phyloP scores from a whole-genome alignment of 92 coral and sea anemone species.

The Palythoa heliodiscus region DNA sequence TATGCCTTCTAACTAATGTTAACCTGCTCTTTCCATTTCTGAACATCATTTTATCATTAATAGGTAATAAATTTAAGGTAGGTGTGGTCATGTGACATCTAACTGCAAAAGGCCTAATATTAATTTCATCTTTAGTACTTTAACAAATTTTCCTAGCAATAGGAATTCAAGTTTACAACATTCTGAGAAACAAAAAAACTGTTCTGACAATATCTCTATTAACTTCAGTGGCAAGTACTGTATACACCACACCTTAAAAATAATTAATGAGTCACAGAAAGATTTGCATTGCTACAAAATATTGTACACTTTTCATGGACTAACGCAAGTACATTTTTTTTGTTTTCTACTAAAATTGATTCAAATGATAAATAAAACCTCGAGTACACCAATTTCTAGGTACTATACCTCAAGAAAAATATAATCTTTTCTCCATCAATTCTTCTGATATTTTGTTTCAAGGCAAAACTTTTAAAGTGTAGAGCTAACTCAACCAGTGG shows the following conservation, averaged over 20 bases:
- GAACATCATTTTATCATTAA: too few species aligned
- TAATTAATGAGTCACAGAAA: background rate
- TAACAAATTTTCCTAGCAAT: too few species aligned
- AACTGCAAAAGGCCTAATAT: too few species aligned
- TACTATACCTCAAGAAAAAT: slow-evolving; percentile 14
- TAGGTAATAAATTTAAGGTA: too few species aligned
- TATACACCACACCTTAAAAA: background rate
- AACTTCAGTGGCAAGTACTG: background rate
- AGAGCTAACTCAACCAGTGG: background rate
- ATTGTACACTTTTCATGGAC: background rate
- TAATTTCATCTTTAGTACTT: too few species aligned
- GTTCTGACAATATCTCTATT: background rate
- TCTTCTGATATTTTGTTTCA: slow-evolving; percentile 7
- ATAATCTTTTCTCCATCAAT: background rate
- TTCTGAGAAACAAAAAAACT: too few species aligned
- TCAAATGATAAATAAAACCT: slow-evolving; percentile 4
- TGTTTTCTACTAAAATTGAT: background rate
- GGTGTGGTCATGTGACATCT: too few species aligned
- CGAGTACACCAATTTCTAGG: background rate
- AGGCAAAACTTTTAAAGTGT: slow-evolving; percentile 7
- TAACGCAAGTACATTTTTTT: background rate
- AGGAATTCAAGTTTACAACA: too few species aligned
- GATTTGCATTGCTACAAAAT: background rate
- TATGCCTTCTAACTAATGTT: too few species aligned
- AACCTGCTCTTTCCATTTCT: too few species aligned